A percentile compares a stretch with the other conserved stretches of the same genome.
Evolutionary conservation across 2,113 vertebrate species (phyloP).

Genomic region (Pollimyrus isidori): DNA sequence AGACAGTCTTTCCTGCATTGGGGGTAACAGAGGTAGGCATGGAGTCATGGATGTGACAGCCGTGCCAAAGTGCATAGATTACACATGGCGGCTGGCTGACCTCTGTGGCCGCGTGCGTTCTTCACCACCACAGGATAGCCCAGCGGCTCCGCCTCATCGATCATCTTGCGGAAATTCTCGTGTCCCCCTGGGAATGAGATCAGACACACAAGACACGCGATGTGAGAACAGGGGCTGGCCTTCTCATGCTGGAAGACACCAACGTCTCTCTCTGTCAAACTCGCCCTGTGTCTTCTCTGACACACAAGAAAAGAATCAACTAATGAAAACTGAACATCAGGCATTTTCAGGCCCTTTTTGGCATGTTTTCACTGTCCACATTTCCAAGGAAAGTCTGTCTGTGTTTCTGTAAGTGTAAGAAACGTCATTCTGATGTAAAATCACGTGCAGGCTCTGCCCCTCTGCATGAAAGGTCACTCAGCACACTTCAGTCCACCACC

Average conservation of each 20-base stretch:
- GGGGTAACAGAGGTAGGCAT: neutral
- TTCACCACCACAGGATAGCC: constrained; percentile 87
- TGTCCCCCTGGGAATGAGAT: constrained; percentile 67
- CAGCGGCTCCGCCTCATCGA: constrained; percentile 80
- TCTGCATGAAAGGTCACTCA: neutral
- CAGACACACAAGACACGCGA: neutral
- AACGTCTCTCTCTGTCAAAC: neutral
- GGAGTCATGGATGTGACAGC: neutral
- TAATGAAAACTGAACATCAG: neutral
- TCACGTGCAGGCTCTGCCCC: neutral
- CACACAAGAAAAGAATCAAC: neutral
- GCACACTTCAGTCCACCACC: neutral
- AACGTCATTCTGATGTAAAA: neutral
- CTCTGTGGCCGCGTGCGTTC: constrained; percentile 81
- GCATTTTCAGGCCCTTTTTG: neutral
- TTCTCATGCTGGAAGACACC: neutral
- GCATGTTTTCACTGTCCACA: neutral
- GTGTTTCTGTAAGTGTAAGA: neutral
- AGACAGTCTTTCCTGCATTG: constrained; percentile 78
- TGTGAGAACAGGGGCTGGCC: neutral
- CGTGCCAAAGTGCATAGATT: neutral
- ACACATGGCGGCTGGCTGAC: constrained; percentile 46
- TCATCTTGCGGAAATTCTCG: constrained; percentile 86
- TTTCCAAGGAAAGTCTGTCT: neutral
- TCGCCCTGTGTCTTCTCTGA: neutral